Evolutionary conservation across 2,797 vertebrate genomes (phyloP), one percentile per base, ranked within the genome.

Genomic region (Rhinatrema bivittatum): DNA sequence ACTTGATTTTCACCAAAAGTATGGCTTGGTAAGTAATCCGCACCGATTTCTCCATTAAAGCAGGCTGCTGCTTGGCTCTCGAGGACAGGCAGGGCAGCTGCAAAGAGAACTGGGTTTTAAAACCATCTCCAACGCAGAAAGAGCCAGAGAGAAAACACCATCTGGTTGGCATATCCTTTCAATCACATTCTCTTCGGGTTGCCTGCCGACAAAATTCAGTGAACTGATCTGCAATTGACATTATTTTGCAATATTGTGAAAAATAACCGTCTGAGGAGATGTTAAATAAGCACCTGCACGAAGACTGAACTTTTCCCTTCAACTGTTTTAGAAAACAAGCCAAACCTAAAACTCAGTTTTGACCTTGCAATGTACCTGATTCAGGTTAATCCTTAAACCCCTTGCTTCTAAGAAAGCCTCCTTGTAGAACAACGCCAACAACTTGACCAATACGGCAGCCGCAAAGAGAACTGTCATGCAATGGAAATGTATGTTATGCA

Each of bases 331-430:
- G 13, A 28, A 40, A 35, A 45, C 37, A 26, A 17, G 28, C 43
- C 33, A 42, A 40, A n/a, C n/a, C n/a, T n/a, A 28, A 56, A 53
- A 52, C 40, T 39, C 53, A 50, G 56, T 58, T 48, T 31, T 79
- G 79, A 84, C 78, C 79, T 81, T 80, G 78, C 18, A 43, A 57
- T 54, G 68, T 62, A 76, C 70, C 77, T 75, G 65, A 42, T 62
- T 58, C 68, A 41, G 54, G 62, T 55, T 61, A 70, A 53, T 38
- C 50, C 39, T 29, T 50, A 48, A 32, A 46, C 27, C 54, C 50
- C 36, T 45, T 31, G 48, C 42, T 33, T 40, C 52, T 48, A 25
- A 41, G 36, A 50, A 30, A 55, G 58, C 53, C 25, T 12, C 33
- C 35, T 60, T 32, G 37, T 20, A 53, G 39, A 42, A 36, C 43